Percentiles rank a stretch among this genome's conserved stretches.
Evolutionary conservation across 1,140 invertebrate species (phyloP).

Genomic region (Drosophila ananassae): DNA sequence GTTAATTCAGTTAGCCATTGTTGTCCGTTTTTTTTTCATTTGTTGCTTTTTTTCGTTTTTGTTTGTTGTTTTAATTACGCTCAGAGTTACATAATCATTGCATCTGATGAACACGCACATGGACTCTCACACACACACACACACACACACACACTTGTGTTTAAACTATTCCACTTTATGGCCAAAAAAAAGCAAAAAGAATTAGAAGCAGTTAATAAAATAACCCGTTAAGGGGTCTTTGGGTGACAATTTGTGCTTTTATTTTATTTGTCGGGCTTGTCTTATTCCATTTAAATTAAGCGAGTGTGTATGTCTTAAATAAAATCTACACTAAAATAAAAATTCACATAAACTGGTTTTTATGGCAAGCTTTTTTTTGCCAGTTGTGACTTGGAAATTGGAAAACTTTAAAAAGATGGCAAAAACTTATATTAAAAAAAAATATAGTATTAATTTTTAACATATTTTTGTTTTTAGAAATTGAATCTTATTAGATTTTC

Average conservation of each 20-base stretch:
- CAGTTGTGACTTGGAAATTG: background rate
- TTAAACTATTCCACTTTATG: background rate
- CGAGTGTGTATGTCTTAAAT: slow-evolving; percentile 11
- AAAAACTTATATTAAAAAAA: background rate
- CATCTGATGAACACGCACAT: slow-evolving; percentile 61
- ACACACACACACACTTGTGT: slow-evolving; percentile 4
- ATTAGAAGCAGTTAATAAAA: slow-evolving; percentile 3
- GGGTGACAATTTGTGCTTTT: slow-evolving; percentile 22
- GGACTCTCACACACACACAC: background rate
- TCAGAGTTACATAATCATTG: slow-evolving; percentile 70
- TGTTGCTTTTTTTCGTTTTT: background rate
- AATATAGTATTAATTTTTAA: too few species aligned
- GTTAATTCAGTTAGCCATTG: slow-evolving; percentile 78
- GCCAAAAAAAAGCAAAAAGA: background rate
- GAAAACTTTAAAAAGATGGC: background rate
- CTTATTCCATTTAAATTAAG: background rate
- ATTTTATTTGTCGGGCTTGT: slow-evolving; percentile 14
- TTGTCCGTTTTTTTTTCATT: slow-evolving; percentile 9
- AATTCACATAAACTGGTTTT: background rate
- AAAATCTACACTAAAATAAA: slow-evolving; percentile 13
- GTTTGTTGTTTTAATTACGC: slow-evolving; percentile 72
- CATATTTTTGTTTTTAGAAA: background rate
- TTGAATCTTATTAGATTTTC: background rate
- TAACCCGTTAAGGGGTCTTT: slow-evolving; percentile 26
- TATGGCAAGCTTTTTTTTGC: background rate